Percentiles rank a stretch among this genome's conserved stretches.
Conservation (phyloP, 1,140 invertebrate genomes). For the Eciton burchellii region DNA sequence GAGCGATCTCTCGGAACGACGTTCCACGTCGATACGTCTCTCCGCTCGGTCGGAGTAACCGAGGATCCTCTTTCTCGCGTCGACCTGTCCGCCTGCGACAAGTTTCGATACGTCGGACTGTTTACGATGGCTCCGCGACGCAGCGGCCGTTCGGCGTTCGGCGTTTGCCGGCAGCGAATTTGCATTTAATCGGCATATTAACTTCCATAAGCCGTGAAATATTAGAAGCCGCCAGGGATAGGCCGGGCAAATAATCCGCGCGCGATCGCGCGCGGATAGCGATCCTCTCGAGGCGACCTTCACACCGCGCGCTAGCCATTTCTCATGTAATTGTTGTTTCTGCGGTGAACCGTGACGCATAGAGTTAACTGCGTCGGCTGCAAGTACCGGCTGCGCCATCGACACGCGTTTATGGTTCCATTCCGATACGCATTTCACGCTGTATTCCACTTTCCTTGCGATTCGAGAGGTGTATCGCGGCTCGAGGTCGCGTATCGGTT, state of each 20-base stretch:
- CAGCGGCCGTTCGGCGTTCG: constrained; percentile 29
- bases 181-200: constrained; percentile 54
- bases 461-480: constrained; percentile 40
- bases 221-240: constrained; percentile 42
- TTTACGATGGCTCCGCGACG: constrained; percentile 30
- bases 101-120: constrained; percentile 26
- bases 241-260: constrained; percentile 28
- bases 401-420: constrained; percentile 36
- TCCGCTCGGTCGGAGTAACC: background rate
- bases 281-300: constrained; percentile 61
- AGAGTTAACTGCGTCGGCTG: constrained; percentile 27
- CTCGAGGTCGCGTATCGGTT: constrained; percentile 27
- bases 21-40: constrained; percentile 5
- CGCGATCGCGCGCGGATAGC: constrained; percentile 57
- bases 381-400: constrained; percentile 23
- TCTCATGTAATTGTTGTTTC: constrained; percentile 58
- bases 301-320: constrained; percentile 56
- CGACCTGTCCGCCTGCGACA: background rate
- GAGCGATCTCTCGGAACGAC: background rate
- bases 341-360: constrained; percentile 63
- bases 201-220: constrained; percentile 40
- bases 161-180: constrained; percentile 34
- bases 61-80: background rate
- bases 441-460: constrained; percentile 46
- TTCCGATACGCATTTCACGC: constrained; percentile 50